These are phyloP conservation scores for Leptopterna dolabrata DNA, from an alignment of 2,888 invertebrate genomes.

Conservation along the genomic window DNA sequence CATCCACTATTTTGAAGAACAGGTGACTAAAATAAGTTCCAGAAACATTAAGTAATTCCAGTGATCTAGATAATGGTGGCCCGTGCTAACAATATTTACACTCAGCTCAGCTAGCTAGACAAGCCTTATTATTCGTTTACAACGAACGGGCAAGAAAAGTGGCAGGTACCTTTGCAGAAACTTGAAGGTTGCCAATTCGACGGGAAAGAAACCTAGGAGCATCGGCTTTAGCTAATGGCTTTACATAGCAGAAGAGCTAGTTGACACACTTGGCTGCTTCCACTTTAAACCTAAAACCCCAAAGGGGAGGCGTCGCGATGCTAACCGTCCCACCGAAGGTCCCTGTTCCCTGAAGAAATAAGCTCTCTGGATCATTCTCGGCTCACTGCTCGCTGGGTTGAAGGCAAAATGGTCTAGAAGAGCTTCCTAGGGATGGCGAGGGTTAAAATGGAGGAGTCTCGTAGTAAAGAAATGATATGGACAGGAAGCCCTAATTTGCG, in stretches of 20 bases:
- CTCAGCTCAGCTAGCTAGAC: too few species aligned
- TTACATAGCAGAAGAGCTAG: neutral
- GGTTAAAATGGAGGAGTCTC: neutral
- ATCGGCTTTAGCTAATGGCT: neutral
- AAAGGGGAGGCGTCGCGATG: conserved; percentile 3
- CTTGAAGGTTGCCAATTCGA: neutral
- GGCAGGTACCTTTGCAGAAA: neutral
- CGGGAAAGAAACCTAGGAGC: neutral
- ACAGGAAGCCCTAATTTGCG: neutral
- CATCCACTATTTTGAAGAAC: too few species aligned
- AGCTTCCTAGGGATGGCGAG: neutral
- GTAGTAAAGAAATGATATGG: neutral
- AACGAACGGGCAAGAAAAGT: neutral
- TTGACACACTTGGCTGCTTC: neutral
- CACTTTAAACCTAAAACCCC: conserved; percentile 11
- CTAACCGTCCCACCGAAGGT: conserved; percentile 1
- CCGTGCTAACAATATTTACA: too few species aligned
- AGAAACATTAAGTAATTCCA: too few species aligned
- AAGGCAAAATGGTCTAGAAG: neutral
- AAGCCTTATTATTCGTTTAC: neutral
- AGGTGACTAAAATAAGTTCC: too few species aligned
- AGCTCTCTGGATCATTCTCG: neutral
- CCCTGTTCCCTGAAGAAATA: conserved; percentile 24
- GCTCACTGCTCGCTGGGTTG: neutral
- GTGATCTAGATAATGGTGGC: too few species aligned